Evolutionary conservation across 2,888 invertebrate genomes (phyloP).

Genomic region (Sepiola atlantica): DNA sequence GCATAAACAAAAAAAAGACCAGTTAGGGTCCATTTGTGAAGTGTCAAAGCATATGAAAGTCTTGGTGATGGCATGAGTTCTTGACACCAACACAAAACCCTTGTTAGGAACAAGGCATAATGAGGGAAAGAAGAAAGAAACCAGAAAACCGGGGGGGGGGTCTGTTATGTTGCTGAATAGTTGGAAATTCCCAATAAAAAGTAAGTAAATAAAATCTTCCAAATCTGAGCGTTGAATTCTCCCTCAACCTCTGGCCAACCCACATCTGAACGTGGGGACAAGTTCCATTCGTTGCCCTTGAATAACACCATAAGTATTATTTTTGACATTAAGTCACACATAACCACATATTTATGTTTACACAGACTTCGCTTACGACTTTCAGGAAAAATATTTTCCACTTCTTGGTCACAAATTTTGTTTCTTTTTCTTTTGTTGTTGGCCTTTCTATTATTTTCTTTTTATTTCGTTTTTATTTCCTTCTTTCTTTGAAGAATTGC

Average conservation of each 20-base stretch:
- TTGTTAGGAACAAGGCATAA: no score
- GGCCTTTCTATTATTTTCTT: neutral
- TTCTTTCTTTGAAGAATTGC: neutral
- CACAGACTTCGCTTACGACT: neutral
- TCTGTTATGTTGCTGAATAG: neutral
- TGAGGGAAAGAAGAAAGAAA: no score
- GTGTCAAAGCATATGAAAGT: no score
- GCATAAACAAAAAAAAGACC: no score
- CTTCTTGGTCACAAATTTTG: neutral
- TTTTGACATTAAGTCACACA: neutral
- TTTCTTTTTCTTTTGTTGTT: neutral
- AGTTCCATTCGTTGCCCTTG: neutral
- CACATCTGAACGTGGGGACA: neutral
- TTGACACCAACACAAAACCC: no score
- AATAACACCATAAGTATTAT: neutral
- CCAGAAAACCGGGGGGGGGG: no score
- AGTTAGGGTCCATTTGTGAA: no score
- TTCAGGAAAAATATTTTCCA: neutral
- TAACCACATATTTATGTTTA: neutral
- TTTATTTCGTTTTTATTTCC: neutral
- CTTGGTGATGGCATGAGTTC: no score
- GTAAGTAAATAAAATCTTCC: neutral
- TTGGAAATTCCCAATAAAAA: neutral
- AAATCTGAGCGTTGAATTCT: neutral
- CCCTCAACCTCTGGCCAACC: neutral